Percentiles rank a stretch among this genome's conserved stretches.
phyloP scores from a whole-genome alignment of 2,113 vertebrate genomes.

The Ahaetulla prasina region DNA sequence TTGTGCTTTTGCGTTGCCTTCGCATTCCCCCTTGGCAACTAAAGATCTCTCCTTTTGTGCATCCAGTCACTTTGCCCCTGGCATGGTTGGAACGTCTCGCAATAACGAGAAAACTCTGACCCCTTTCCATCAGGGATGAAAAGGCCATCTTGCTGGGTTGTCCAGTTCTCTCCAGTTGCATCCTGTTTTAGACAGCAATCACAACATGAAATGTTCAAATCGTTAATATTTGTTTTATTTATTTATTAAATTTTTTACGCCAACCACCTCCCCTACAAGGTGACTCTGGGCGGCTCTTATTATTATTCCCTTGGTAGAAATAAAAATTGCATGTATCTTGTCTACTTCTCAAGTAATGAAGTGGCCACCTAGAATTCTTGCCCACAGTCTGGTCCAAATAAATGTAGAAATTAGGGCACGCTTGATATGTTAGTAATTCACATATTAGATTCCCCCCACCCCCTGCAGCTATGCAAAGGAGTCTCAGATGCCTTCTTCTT shows the following conservation, averaged over 20 bases:
- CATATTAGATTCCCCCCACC: neutral
- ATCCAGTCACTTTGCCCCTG: conserved; percentile 32
- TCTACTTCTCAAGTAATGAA: neutral
- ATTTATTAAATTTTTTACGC: no score
- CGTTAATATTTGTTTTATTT: neutral
- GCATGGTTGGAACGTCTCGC: conserved; percentile 32
- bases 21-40: conserved; percentile 49
- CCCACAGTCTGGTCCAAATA: neutral
- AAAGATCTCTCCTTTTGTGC: conserved; percentile 40
- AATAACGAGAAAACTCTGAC: conserved; percentile 47
- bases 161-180: neutral
- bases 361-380: no score
- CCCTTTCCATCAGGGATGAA: neutral
- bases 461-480: neutral
- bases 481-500: neutral
- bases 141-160: neutral
- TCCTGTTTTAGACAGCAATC: neutral
- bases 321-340: neutral
- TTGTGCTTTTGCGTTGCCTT: conserved; percentile 58
- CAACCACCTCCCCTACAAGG: no score
- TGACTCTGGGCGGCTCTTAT: neutral
- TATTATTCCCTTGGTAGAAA: neutral
- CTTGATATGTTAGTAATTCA: neutral
- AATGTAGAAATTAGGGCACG: neutral
- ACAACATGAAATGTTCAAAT: neutral